Percentiles rank a stretch among this genome's conserved stretches.
Conservation (phyloP, 2,797 vertebrate species). For the Petrocephalus sullivani region DNA sequence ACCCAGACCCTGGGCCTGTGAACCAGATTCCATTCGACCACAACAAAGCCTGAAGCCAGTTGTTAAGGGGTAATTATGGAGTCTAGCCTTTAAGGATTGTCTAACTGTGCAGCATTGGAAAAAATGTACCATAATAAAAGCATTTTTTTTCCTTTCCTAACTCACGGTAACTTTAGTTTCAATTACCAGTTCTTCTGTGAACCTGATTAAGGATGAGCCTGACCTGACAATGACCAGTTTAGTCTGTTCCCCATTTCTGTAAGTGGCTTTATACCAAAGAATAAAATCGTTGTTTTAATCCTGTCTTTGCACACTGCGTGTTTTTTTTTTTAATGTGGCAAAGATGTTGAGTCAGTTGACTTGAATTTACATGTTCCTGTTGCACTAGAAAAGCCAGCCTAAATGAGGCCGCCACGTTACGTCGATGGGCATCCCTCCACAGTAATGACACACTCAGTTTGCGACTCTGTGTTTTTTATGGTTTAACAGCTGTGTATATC, state of each 20-base stretch:
- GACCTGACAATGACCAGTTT: constrained; percentile 14
- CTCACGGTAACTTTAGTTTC: not conserved
- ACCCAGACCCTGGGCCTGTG: not conserved
- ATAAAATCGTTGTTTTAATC: constrained; percentile 42
- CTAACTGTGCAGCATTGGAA: not conserved
- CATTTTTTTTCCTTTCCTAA: not conserved
- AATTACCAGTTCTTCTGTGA: not conserved
- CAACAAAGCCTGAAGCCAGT: constrained; percentile 19
- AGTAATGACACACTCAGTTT: not conserved
- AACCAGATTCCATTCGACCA: constrained; percentile 18
- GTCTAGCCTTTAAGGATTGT: not conserved
- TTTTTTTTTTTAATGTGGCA: not conserved
- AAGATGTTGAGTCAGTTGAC: not conserved
- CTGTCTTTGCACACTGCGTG: not conserved
- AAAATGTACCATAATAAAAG: not conserved
- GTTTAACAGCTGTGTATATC: not conserved
- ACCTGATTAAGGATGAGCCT: not conserved
- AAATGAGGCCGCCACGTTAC: not conserved
- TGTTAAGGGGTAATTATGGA: not conserved
- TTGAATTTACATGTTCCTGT: not conserved
- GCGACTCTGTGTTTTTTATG: not conserved
- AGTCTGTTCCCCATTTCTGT: constrained; percentile 26
- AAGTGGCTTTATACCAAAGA: constrained; percentile 40
- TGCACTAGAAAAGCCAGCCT: not conserved
- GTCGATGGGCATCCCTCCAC: not conserved